Conservation (phyloP, 2,113 vertebrate genomes). For the Glareola pratincola region DNA sequence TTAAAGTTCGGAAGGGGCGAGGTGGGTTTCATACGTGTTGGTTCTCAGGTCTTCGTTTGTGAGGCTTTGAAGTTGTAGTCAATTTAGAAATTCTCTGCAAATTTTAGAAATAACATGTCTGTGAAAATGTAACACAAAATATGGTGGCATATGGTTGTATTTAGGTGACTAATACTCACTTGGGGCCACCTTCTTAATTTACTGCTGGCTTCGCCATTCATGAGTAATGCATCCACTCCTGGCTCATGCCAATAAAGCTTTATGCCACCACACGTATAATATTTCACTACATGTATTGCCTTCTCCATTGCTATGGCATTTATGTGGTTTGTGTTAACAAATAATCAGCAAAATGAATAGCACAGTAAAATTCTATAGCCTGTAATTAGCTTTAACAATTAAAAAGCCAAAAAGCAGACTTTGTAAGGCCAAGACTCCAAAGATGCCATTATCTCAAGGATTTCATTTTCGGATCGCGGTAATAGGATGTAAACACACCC, state of each 20-base stretch:
- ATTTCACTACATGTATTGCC: constrained; percentile 5
- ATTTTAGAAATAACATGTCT: constrained; percentile 41
- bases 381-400: constrained; percentile 1
- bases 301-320: background rate
- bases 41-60: background rate
- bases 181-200: constrained; percentile 61
- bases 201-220: constrained; percentile 61
- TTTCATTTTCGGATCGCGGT: background rate
- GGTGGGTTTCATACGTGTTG: background rate
- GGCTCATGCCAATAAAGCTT: constrained; percentile 63
- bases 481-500: background rate
- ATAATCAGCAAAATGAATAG: background rate
- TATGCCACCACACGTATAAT: constrained; percentile 32
- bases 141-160: constrained; percentile 56
- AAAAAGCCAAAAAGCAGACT: background rate
- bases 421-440: background rate
- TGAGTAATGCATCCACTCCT: constrained; percentile 57
- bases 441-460: background rate
- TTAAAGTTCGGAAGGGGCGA: background rate
- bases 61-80: background rate
- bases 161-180: constrained; percentile 64
- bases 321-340: background rate
- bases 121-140: constrained; percentile 45
- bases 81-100: constrained; percentile 18
- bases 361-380: background rate